Percentiles rank a stretch among this genome's conserved stretches.
Evolutionary conservation across 2,113 vertebrate species (phyloP).

Genomic region (Cepphus grylle): DNA sequence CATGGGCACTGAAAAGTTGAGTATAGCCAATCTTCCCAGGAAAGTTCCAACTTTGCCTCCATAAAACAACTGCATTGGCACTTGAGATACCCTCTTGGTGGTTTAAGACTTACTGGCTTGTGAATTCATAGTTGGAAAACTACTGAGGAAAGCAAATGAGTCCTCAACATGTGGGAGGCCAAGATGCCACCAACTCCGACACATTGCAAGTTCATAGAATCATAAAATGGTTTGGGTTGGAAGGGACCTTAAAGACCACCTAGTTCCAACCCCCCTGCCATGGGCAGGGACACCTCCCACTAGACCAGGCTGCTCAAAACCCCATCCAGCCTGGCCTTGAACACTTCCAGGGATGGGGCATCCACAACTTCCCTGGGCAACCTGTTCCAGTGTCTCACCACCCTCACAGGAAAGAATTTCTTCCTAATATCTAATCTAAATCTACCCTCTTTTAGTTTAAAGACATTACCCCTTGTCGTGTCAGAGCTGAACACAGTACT

Average conservation of each 20-base stretch:
- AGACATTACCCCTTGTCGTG: too few relatives aligned
- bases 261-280: neutral
- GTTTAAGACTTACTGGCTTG: neutral
- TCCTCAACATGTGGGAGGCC: neutral
- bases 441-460: too few relatives aligned
- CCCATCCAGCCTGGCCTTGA: too few relatives aligned
- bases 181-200: neutral
- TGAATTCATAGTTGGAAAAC: neutral
- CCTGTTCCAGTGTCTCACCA: neutral
- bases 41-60: neutral
- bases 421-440: too few relatives aligned
- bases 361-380: too few relatives aligned
- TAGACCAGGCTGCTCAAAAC: too few relatives aligned
- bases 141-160: neutral
- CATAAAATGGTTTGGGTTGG: neutral
- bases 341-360: too few relatives aligned
- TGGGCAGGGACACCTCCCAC: too few relatives aligned
- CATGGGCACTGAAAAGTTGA: neutral
- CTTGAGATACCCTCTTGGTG: neutral
- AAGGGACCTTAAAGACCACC: neutral
- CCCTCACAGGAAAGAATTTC: neutral
- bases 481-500: neutral
- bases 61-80: neutral
- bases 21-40: neutral
- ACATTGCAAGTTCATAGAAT: neutral